These are phyloP conservation scores for Pachycephus smyrnensis DNA, from an alignment of 2,888 invertebrate genomes.

Conservation along the genomic window DNA sequence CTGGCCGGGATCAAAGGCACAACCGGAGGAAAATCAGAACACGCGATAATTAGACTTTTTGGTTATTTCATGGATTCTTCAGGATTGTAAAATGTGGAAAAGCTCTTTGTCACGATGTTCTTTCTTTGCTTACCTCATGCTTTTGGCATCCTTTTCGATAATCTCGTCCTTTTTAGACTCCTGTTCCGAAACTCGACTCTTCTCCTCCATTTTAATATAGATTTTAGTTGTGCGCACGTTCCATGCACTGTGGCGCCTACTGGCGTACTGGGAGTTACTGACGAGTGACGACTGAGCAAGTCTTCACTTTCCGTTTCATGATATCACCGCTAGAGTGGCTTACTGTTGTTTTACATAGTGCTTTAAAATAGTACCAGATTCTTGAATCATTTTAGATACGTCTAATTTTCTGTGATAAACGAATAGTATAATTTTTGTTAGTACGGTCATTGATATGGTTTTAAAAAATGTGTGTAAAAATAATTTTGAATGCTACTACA, in stretches of 20 bases:
- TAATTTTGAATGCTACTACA: neutral
- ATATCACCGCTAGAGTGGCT: neutral
- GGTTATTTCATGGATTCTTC: neutral
- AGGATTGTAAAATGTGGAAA: neutral
- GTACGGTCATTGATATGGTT: neutral
- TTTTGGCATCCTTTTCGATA: slow-evolving; percentile 67
- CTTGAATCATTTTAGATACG: neutral
- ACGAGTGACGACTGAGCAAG: neutral
- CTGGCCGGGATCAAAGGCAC: neutral
- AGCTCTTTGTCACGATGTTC: neutral
- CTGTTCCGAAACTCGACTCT: slow-evolving; percentile 66
- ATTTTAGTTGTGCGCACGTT: slow-evolving; percentile 47
- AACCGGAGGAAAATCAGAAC: neutral
- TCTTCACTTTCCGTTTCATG: neutral
- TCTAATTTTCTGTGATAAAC: neutral
- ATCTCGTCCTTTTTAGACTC: slow-evolving; percentile 68
- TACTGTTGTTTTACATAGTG: neutral
- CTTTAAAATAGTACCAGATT: neutral
- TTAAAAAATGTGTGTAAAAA: neutral
- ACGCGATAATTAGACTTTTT: neutral
- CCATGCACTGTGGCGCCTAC: slow-evolving; percentile 24
- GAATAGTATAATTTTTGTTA: neutral
- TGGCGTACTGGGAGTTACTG: slow-evolving; percentile 11
- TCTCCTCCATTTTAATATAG: slow-evolving; percentile 68
- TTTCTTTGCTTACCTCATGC: slow-evolving; percentile 65